Base-by-base conservation (phyloP, 2,113 vertebrate species). In the Corythaeola cristata region DNA sequence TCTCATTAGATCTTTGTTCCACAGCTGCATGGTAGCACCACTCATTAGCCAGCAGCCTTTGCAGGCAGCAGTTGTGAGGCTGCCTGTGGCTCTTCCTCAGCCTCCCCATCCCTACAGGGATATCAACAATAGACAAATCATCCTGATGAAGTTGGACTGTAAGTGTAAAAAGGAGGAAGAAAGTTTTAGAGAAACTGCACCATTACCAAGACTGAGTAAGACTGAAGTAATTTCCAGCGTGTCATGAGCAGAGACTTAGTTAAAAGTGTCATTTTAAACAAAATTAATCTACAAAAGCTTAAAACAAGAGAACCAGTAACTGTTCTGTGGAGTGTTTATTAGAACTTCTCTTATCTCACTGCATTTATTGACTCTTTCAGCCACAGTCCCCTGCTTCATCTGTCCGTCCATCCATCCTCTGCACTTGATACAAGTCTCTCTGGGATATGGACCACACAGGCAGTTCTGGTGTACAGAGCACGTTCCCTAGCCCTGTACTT, bases 1-100 rank as follows among this genome's bases (percentile, higher is more conserved):
- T 71, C 96, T 98, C 97, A 97, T 98, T 98, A 98, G 86, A 77
- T 68, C 27, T 81, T 59, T 30, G 80, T 52, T 96, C 77, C 88
- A 39, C 8, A 32, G 68, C 50, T 62, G 63, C 71, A 78, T 21
- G 33, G 88, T 21, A 96, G 93, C 87, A 81, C 4, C 35, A 8
- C 83, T 96, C 63, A 28, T 95, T 90, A 95, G 69, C 69, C 59
- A 35, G 77, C 73, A 94, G 92, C 67, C 77, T 78, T 6, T 52
- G 85, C 53, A 39, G 77, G 78, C 8, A 89, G 87, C 71, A 80
- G 83, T 85, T 60, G 74, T 8, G 62, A 91, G 68, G 68, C 93
- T 89, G 96, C 95, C 93, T 81, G 56, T 88, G 79, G 94, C 87
- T 87, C 76, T 87, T 90, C 78, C 55, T 49, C 59, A 84, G 85